These are phyloP conservation scores for Sitophilus oryzae DNA, from an alignment of 1,140 invertebrate species.

Conservation along the genomic window DNA sequence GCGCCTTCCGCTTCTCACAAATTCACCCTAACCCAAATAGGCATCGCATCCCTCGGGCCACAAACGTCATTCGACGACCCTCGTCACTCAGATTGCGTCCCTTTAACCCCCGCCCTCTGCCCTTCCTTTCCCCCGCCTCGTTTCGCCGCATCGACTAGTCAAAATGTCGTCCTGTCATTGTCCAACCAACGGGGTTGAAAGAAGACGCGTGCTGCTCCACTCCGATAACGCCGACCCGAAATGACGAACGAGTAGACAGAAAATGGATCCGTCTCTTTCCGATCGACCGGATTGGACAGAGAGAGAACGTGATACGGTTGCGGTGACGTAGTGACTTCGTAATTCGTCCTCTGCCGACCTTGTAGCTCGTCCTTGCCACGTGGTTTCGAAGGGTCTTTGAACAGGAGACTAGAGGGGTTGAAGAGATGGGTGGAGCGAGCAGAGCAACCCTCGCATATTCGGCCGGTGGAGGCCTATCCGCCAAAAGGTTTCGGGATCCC, in stretches of 20 bases:
- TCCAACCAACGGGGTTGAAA: constrained; percentile 12
- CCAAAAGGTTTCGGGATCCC: too few species aligned
- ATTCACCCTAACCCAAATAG: constrained; percentile 6
- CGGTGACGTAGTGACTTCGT: too few species aligned
- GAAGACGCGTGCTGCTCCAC: constrained; percentile 17
- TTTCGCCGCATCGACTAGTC: background rate
- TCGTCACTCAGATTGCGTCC: too few species aligned
- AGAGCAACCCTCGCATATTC: too few species aligned
- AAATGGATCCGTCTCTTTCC: too few species aligned
- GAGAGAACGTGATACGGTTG: too few species aligned
- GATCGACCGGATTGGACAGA: too few species aligned
- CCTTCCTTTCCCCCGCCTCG: background rate
- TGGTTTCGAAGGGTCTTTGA: constrained; percentile 24
- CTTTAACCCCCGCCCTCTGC: constrained; percentile 7
- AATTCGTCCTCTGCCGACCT: constrained; percentile 15
- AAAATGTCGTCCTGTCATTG: background rate
- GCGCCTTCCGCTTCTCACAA: constrained; percentile 16
- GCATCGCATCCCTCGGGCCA: constrained; percentile 7
- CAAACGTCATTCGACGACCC: constrained; percentile 16
- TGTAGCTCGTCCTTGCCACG: constrained; percentile 17
- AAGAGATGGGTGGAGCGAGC: constrained; percentile 15
- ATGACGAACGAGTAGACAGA: too few species aligned
- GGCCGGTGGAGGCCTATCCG: background rate
- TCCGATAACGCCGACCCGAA: too few species aligned
- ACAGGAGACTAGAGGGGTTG: constrained; percentile 21